phyloP scores from a whole-genome alignment of 2,113 vertebrate species.

The Etheostoma spectabile region DNA sequence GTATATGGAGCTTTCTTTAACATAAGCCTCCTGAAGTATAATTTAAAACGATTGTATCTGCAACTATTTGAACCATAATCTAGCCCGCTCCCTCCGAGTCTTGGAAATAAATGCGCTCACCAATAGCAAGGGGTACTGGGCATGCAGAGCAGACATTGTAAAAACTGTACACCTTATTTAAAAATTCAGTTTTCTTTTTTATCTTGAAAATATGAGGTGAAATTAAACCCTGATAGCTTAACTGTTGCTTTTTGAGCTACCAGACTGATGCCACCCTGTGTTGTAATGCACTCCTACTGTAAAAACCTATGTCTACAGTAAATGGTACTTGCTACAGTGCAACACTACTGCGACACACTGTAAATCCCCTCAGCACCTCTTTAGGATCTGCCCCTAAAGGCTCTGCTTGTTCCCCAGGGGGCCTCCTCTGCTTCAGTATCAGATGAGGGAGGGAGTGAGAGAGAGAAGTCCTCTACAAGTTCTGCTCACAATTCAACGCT shows the following conservation, averaged over 20 bases:
- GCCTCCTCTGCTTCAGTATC: background rate
- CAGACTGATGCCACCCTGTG: background rate
- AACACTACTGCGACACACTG: background rate
- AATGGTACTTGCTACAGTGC: background rate
- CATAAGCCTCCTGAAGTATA: too few species aligned
- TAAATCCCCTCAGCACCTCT: background rate
- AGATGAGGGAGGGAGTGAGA: background rate
- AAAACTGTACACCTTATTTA: too few species aligned
- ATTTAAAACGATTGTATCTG: too few species aligned
- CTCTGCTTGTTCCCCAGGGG: background rate
- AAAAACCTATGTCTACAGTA: background rate
- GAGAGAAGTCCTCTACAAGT: constrained; percentile 1
- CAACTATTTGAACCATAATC: too few species aligned
- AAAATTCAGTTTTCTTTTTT: too few species aligned
- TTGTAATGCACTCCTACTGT: background rate
- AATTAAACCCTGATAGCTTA: background rate
- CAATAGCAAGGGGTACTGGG: too few species aligned
- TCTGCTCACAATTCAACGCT: background rate
- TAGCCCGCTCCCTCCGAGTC: too few species aligned
- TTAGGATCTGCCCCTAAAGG: background rate
- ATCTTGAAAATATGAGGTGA: background rate
- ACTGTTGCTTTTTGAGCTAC: background rate
- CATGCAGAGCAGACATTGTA: too few species aligned
- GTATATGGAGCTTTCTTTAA: too few species aligned
- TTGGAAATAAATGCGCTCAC: too few species aligned